Evolutionary conservation across 37 sponge, comb jelly and placozoan genomes (phyloP), one percentile per base, ranked within the genome.

Genomic region (Mnemiopsis leidyi): DNA sequence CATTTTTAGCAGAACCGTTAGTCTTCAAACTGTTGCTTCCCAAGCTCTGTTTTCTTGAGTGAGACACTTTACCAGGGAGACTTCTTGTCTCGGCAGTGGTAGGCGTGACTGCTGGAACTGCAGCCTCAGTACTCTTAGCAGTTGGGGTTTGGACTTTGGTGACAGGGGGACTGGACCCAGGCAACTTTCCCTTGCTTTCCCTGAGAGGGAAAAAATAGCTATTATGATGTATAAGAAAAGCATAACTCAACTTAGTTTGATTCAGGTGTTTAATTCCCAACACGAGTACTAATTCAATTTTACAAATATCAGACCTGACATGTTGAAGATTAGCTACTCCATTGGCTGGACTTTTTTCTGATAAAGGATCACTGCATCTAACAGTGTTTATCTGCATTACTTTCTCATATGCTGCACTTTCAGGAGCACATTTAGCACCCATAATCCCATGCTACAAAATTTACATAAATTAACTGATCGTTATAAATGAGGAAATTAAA

Each of bases 301-400:
- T n/a, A n/a, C n/a, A n/a, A n/a, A n/a, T n/a, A 73, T n/a, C 68
- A 61, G 2, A 71, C 73, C 26, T 71, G 25, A 71, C 2, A 23
- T 25, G 73, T 23, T 3, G 23, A 71, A 30, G 26, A n/a, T 71
- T 30, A 71, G 25, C 73, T 5, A 71, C 26, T 3, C 73, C 73
- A 71, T 71, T 71, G 25, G 26, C 73, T 71, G 73, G 23, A 18
- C 26, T 3, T 29, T 71, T 71, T 71, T 71, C 73, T 71, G 73
- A 30, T 71, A 71, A 71, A 71, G 73, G 26, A 26, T 79, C 82
- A 34, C 82, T 79, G 82, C 36, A 79, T 79, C 21, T 79, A 20
- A 79, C 82, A 79, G 82, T 36, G 82, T 79, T 34, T 26, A 79
- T 79, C 82, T 79, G 82, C 82, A 79, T 79, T 79, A 79, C 82